phyloP scores from a whole-genome alignment of 1,140 invertebrate species.

The Limonius californicus region DNA sequence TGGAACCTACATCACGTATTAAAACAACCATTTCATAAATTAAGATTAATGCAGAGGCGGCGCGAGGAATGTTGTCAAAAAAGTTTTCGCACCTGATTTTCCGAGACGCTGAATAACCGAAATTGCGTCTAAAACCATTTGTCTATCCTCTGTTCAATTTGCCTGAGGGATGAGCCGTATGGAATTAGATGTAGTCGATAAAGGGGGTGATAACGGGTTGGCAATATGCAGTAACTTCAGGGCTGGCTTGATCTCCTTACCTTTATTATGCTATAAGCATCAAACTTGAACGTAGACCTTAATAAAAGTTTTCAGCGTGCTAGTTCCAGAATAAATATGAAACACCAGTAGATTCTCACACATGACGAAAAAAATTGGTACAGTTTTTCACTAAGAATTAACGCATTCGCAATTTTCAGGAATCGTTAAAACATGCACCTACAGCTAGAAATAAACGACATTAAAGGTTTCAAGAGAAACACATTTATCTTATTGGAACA shows the following conservation, averaged over 20 bases:
- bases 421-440: too few relatives aligned
- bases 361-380: too few relatives aligned
- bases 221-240: slow-evolving; percentile 8
- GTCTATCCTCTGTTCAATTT: background rate
- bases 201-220: background rate
- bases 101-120: too few relatives aligned
- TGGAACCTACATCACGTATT: too few relatives aligned
- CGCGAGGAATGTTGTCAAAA: too few relatives aligned
- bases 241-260: background rate
- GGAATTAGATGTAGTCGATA: background rate
- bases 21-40: too few relatives aligned
- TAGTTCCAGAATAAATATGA: background rate
- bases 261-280: background rate
- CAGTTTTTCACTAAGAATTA: too few relatives aligned
- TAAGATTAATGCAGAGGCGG: too few relatives aligned
- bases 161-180: background rate
- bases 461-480: too few relatives aligned
- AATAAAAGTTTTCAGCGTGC: background rate
- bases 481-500: too few relatives aligned
- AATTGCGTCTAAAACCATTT: background rate
- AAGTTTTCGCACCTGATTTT: too few relatives aligned
- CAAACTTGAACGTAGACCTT: background rate
- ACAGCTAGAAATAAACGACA: too few relatives aligned
- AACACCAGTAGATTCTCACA: background rate
- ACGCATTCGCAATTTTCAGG: slow-evolving; percentile 38